phyloP scores from a whole-genome alignment of 2,797 vertebrate genomes.

The Chelmon rostratus region DNA sequence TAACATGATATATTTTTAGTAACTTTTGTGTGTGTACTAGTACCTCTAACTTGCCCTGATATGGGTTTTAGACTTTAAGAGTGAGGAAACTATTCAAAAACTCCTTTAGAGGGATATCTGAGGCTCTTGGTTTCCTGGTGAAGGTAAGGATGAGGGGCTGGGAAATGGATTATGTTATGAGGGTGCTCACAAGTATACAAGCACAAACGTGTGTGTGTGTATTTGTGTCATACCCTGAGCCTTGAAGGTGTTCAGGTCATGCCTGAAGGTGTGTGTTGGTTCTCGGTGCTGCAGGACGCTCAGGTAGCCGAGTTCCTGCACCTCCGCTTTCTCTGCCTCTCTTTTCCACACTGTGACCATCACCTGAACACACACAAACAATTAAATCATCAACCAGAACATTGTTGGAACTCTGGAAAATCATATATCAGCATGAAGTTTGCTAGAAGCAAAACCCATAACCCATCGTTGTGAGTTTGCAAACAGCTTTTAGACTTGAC shows the following conservation, averaged over 20 bases:
- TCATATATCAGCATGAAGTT: too few species aligned
- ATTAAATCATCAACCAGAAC: neutral
- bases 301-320: constrained; percentile 92
- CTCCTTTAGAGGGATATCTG: too few species aligned
- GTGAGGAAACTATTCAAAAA: neutral
- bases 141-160: too few species aligned
- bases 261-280: constrained; percentile 92
- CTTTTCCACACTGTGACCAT: constrained; percentile 95
- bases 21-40: too few species aligned
- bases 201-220: neutral
- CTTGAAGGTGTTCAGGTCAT: constrained; percentile 94
- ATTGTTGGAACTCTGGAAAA: neutral
- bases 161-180: neutral
- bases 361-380: constrained; percentile 81
- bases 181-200: neutral
- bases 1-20: too few species aligned
- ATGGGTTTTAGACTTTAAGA: neutral
- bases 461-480: too few species aligned
- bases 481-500: too few species aligned
- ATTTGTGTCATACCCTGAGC: constrained; percentile 87
- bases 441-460: too few species aligned
- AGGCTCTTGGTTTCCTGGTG: neutral
- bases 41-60: neutral
- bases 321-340: constrained; percentile 91
- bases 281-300: constrained; percentile 91